Evolutionary conservation across 2,113 vertebrate genomes (phyloP), one percentile per base, ranked within the genome.

Genomic region (Sphyrna mokarran): DNA sequence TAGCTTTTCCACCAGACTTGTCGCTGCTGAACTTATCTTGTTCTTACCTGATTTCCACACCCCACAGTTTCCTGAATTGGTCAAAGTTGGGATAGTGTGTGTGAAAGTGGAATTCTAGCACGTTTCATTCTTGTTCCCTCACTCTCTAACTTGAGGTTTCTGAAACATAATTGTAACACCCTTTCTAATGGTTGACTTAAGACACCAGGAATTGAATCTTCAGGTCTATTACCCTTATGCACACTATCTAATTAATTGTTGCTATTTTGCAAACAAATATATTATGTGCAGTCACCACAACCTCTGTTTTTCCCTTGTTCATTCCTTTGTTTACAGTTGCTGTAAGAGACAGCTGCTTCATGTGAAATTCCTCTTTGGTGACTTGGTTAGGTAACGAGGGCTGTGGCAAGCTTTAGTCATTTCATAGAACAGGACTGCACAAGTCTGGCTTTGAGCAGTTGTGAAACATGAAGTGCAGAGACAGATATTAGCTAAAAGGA

Each of bases 371-470:
- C 43, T 54, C 78, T 4, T 83, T 1, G 40, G 78, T 83, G 78
- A 83, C n/a, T 1, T 37, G n/a, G n/a, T 40, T 40, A 18, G 33
- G 78, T 18, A 40, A 40, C 48, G 43, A 54, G 23, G 85, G 23
- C 85, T 87, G 85, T 48, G 40, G 85, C 85, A 87, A 54, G 80
- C 22, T 86, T 63, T 86, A 23, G 37, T 86, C 85, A 87, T 87
- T 87, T 23, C 26, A 23, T 54, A 54, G 43, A 26, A 16, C 40
- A 87, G 43, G 43, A 54, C 20, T 54, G 85, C 43, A 11, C 10
- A 83, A 83, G 85, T 23, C 43, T 87, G 85, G 20, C 43, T 87
- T 37, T 54, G 23, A 87, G 85, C 22, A 54, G 23, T 48, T 54
- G 10, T 54, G 1, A 48, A 18, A 5, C n/a, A 37, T 37, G 40